Conservation (phyloP, 2,113 vertebrate species). For the Myrmecophaga tridactyla region DNA sequence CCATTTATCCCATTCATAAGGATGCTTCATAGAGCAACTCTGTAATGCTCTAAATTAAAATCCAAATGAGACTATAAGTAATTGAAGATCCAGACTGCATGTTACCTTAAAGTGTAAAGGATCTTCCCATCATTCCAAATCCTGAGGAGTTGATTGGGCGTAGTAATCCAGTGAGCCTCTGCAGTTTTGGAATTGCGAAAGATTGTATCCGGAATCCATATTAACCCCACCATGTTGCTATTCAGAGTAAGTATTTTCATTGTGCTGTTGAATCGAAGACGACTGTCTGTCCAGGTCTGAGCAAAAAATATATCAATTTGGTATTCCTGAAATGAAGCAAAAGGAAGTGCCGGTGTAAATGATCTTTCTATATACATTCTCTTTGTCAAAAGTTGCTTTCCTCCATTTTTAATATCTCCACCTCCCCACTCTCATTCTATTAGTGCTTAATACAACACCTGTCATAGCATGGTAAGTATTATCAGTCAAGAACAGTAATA, state of each 20-base stretch:
- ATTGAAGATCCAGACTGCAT: background rate
- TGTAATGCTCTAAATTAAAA: background rate
- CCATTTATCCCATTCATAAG: too few relatives aligned
- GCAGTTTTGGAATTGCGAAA: slow-evolving; percentile 97
- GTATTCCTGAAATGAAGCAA: slow-evolving; percentile 88
- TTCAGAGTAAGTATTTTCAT: slow-evolving; percentile 96
- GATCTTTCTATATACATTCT: background rate
- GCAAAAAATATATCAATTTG: slow-evolving; percentile 99
- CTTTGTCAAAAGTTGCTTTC: background rate
- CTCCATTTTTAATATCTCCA: fast-evolving
- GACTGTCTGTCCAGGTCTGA: slow-evolving; percentile 97
- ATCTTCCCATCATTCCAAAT: slow-evolving; percentile 99
- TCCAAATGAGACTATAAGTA: background rate
- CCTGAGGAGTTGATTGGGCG: slow-evolving; percentile 96
- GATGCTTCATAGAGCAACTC: background rate
- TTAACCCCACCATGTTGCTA: slow-evolving; percentile 98
- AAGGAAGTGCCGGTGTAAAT: background rate
- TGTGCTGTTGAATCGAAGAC: slow-evolving; percentile 96
- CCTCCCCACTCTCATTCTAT: background rate
- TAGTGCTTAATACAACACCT: fast-evolving
- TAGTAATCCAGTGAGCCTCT: slow-evolving; percentile 97
- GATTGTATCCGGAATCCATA: slow-evolving; percentile 97
- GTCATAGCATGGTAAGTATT: background rate
- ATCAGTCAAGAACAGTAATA: background rate
- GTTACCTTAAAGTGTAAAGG: slow-evolving; percentile 94